Evolutionary conservation across 2,113 vertebrate species (phyloP), one percentile per base, ranked within the genome.

Genomic region (Corydoras sp.): DNA sequence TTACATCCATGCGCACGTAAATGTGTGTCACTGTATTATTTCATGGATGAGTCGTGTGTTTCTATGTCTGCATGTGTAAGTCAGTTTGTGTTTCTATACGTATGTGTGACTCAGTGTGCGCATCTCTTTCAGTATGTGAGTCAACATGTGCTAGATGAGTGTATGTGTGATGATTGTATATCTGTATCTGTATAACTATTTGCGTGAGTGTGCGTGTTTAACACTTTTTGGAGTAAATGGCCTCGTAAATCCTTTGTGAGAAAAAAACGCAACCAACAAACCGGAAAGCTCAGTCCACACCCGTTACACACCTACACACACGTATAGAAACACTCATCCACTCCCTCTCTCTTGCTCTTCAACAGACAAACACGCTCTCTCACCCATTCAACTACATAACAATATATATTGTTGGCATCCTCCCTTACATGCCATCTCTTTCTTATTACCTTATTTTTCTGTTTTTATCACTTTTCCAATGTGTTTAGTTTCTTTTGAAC

Each of bases 211-310:
- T 43, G 35, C 35, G 35, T 8, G 35, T 43, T 43, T 43, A 43
- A 8, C 35, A 7, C 13, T 56, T 15, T 69, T 55, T 78, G 81
- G 78, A 81, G 12, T 82, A 55, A 80, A 77, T 71, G 68, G 53
- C 79, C 74, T 69, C 77, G 77, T 76, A 81, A 83, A 77, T 82
- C 76, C 80, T 68, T 67, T 61, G 55, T 82, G 66, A 83, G 76
- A 79, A 80, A 72, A 76, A 72, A 84, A 65, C 82, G 35, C 75
- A 75, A 75, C 79, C 73, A 56, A 72, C 67, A 83, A 81, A 83
- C 78, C 65, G 73, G 75, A 81, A 79, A 67, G 65, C 81, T 81
- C 71, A 65, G 55, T 50, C 18, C 56, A 30, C 50, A 10, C 35
- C 32, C 58, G 30, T 10, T 12, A 66, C 5, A 58, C 69, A 29